Percentiles rank a stretch among this genome's conserved stretches.
Evolutionary conservation across 37 sponge, comb jelly and placozoan species (phyloP).

Genomic region (Chondrilla cf. caribensis): DNA sequence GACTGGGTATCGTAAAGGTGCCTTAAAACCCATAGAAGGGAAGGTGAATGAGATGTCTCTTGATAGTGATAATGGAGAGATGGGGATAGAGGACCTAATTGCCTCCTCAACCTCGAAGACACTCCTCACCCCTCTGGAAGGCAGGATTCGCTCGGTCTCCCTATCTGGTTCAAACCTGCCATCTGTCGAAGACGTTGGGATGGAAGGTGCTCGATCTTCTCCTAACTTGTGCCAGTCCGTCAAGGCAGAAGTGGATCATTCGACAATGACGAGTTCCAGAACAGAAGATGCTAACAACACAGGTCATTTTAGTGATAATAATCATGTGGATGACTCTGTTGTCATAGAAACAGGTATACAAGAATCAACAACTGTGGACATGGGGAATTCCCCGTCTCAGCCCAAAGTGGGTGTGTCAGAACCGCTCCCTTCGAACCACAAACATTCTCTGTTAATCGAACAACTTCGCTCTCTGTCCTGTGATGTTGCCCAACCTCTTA

Average conservation of each 20-base stretch:
- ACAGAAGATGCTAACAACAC: not conserved
- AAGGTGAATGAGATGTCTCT: not conserved
- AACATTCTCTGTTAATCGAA: not conserved
- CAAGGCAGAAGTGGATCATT: not conserved
- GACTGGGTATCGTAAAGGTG: constrained; percentile 32
- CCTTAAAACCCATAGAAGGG: constrained; percentile 27
- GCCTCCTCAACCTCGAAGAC: not conserved
- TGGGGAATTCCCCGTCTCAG: too few species aligned
- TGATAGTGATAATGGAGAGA: not conserved
- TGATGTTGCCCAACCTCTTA: not conserved
- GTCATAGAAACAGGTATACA: too few species aligned
- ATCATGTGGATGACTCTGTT: too few species aligned
- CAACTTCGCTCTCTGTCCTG: not conserved
- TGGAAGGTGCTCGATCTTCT: not conserved
- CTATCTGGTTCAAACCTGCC: not conserved
- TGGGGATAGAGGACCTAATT: not conserved
- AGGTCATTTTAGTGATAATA: too few species aligned
- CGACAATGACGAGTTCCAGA: not conserved
- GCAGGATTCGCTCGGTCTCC: not conserved
- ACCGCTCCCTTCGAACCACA: too few species aligned
- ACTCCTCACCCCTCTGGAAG: not conserved
- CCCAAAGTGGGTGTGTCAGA: too few species aligned
- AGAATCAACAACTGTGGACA: too few species aligned
- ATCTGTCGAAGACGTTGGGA: not conserved
- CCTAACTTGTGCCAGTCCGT: not conserved